Conservation (phyloP, 2,888 invertebrate species). For the Bombylius discolor region DNA sequence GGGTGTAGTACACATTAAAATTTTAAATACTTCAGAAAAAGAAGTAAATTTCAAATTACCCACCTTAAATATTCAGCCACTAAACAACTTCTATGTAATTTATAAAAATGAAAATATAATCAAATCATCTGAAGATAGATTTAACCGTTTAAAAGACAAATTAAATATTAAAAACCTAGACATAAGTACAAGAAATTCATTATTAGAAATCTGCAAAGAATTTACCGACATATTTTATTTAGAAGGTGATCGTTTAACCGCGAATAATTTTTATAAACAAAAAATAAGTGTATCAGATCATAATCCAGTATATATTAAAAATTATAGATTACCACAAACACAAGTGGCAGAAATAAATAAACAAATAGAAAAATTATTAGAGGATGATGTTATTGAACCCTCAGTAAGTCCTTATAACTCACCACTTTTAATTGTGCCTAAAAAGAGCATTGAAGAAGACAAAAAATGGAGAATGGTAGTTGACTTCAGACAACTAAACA, state of each 20-base stretch:
- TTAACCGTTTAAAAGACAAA: neutral
- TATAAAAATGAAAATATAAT: no score
- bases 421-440: constrained; percentile 18
- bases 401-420: constrained; percentile 15
- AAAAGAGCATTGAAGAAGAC: neutral
- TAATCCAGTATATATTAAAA: neutral
- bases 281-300: neutral
- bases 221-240: neutral
- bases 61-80: no score
- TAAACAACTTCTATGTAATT: no score
- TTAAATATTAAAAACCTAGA: neutral
- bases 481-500: constrained; percentile 6
- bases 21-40: no score
- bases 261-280: neutral
- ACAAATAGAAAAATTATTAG: constrained; percentile 20
- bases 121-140: neutral
- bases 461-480: constrained; percentile 2
- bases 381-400: constrained; percentile 19
- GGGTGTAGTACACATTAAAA: constrained; percentile 2
- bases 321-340: constrained; percentile 4
- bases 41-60: no score
- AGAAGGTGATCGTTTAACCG: neutral
- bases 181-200: neutral
- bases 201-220: neutral
- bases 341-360: constrained; percentile 5